Conservation (phyloP, 2,888 invertebrate species). For the Empis stercorea region DNA sequence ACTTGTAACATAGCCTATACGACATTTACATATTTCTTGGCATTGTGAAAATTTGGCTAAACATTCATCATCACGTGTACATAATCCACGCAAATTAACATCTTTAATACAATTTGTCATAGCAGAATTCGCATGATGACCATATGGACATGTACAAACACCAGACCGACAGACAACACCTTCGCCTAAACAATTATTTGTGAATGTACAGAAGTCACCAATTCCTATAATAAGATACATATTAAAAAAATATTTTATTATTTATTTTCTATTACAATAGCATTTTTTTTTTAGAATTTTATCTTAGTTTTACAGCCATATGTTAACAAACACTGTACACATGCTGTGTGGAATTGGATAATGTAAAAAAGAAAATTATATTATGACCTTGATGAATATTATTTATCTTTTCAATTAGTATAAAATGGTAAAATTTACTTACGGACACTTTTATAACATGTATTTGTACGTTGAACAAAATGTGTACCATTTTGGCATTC, state of each 20-base stretch:
- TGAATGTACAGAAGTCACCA: constrained; percentile 26
- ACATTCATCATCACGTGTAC: constrained; percentile 28
- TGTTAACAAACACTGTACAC: no score
- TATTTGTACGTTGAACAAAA: constrained; percentile 23
- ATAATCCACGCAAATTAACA: constrained; percentile 22
- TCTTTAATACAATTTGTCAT: constrained; percentile 25
- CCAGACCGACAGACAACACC: constrained; percentile 27
- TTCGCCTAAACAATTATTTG: constrained; percentile 29
- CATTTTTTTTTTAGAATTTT: background rate
- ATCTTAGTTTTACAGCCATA: no score
- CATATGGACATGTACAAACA: constrained; percentile 22
- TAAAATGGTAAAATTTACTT: constrained; percentile 9
- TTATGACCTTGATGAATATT: no score
- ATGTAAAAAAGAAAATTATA: no score
- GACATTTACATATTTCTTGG: constrained; percentile 25
- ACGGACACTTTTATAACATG: constrained; percentile 33
- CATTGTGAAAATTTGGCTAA: constrained; percentile 26
- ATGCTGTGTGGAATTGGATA: no score
- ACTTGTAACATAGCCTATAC: constrained; percentile 25
- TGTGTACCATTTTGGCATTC: constrained; percentile 28
- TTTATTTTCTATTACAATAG: no score
- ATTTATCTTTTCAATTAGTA: background rate
- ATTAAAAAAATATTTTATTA: background rate
- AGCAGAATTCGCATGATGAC: constrained; percentile 25
- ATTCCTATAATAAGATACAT: constrained; percentile 22